Evolutionary conservation across 2,113 vertebrate genomes (phyloP), one percentile per base, ranked within the genome.

Genomic region (Aspidoscelis tigris): DNA sequence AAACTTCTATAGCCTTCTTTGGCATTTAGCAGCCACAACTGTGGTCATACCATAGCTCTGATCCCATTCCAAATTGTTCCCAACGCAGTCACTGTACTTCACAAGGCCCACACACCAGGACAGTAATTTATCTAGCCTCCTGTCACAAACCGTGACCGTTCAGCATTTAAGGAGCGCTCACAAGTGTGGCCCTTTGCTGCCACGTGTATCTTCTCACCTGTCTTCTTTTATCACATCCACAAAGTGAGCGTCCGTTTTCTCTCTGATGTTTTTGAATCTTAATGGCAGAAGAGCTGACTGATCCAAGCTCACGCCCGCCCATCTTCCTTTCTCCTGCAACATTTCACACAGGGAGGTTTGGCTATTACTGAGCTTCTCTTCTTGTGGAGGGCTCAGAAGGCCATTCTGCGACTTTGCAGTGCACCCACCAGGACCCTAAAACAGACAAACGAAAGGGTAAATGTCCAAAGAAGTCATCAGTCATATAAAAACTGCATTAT

Each of bases 171-270:
- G 69, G 33, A 33, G 33, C 33, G 33, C 33, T 33, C 33, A 33
- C 33, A 33, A 33, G 33, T 33, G 33, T 33, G 33, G 39, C 20
- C 43, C 39, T 6, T 41, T 41, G 33, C 26, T 50, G 7, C 14
- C 6, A 1, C 4, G n/a, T 10, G 5, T 10, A 41, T 78, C 58
- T 64, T 53, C 93, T 94, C 93, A 99, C 99, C 98, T 98, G 95
- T 99, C 98, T 87, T 98, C 98, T 93, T 99, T 99, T 90, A 99
- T 99, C 47, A 99, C 99, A 47, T 99, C 98, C 73, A 99, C 99
- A 90, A 99, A 99, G 89, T 99, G 99, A 77, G 97, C 98, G 3
- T 99, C 98, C 1, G 98, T 99, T 93, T 98, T 98, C 92, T 99
- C 97, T 53, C 98, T 88, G 94, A 99, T 99, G 92, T 98, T 98